phyloP scores from a whole-genome alignment of 2,113 vertebrate species.

The Eulacestoma nigropectus region DNA sequence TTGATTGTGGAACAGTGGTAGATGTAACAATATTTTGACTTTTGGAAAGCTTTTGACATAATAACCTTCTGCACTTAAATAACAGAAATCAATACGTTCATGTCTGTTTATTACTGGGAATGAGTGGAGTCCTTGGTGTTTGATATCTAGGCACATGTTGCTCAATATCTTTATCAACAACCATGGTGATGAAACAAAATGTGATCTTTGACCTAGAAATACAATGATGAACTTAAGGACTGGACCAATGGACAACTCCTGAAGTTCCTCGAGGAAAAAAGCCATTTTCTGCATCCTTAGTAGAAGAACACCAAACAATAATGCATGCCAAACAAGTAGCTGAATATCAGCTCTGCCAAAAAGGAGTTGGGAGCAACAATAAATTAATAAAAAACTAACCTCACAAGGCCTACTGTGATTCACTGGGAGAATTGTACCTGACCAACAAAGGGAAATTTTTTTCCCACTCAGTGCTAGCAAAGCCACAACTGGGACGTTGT shows the following conservation, averaged over 20 bases:
- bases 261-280: background rate
- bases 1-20: background rate
- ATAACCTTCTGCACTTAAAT: background rate
- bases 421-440: background rate
- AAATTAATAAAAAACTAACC: background rate
- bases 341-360: background rate
- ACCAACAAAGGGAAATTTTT: background rate
- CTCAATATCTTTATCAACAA: background rate
- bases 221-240: background rate
- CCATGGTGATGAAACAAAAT: background rate
- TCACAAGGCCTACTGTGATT: background rate
- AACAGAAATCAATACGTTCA: background rate
- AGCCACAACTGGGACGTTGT: background rate
- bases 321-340: background rate
- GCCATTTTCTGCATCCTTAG: background rate
- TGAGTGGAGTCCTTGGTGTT: background rate
- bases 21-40: background rate
- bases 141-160: background rate
- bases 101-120: background rate
- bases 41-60: background rate
- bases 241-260: background rate
- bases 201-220: background rate
- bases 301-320: background rate
- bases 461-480: background rate
- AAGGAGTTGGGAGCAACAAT: background rate